Percentiles rank a stretch among this genome's conserved stretches.
Evolutionary conservation across 1,140 invertebrate species (phyloP).

Genomic region (Drosophila equinoxialis): DNA sequence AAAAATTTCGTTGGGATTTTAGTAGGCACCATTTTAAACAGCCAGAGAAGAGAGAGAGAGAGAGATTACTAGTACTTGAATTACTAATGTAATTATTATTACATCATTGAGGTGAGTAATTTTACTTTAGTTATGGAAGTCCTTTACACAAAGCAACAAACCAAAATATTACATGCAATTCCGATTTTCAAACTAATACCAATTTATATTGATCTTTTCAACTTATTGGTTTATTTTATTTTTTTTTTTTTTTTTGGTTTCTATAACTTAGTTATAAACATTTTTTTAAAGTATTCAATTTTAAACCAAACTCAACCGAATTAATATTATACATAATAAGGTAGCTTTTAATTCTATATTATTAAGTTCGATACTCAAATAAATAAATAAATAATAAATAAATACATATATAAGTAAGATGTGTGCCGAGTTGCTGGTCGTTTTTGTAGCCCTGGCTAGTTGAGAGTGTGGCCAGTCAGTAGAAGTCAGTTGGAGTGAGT

Average conservation of each 20-base stretch:
- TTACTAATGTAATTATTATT: background rate
- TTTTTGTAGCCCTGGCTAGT: too few relatives aligned
- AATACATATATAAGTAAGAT: too few relatives aligned
- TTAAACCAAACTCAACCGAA: background rate
- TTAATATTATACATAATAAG: too few relatives aligned
- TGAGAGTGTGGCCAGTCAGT: too few relatives aligned
- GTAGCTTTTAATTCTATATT: too few relatives aligned
- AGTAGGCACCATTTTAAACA: background rate
- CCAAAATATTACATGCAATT: background rate
- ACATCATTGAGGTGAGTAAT: background rate
- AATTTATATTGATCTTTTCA: background rate
- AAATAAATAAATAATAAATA: too few relatives aligned
- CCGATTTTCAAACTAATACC: background rate
- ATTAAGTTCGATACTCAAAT: too few relatives aligned
- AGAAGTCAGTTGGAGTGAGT: too few relatives aligned
- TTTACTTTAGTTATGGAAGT: slow-evolving; percentile 2
- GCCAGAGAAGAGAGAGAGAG: background rate
- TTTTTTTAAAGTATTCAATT: background rate
- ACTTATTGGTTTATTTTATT: background rate
- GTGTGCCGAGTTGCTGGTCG: too few relatives aligned
- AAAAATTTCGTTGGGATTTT: background rate
- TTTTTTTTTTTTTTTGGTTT: background rate
- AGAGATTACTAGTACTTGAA: background rate
- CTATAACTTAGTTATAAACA: too few relatives aligned
- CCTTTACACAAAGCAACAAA: background rate